Base-by-base conservation (phyloP, 2,888 invertebrate genomes). In the Ophion slaviceki region DNA sequence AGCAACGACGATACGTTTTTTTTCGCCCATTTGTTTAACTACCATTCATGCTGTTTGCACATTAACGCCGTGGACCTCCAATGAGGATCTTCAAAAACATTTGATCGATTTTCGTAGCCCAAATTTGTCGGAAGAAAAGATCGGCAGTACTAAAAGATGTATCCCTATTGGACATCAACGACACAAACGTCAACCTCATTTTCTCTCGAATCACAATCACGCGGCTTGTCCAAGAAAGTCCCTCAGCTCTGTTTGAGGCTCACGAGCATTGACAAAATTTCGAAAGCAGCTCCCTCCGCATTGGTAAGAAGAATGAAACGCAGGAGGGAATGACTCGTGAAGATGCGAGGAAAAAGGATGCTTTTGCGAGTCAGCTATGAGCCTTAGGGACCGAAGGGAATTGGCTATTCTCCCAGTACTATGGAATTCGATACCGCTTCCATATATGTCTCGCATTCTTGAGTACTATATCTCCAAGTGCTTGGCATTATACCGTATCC, bases 401-500 rank as follows among this genome's bases (percentile, higher is more conserved):
- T 84, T 84, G 74, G 36, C 53, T n/a, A 47, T 17, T 6, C 47
- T 28, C 66, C 14, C 28, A 28, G 24, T 59, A 57, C 40, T 40
- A 72, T 59, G 80, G 76, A 79, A 85, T 71, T 79, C 70, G 71
- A 85, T 79, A 79, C 78, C 59, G 32, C 53, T 10, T n/a, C 17
- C 61, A 53, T 74, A 53, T 28, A 80, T 75, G 10, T 57, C 70
- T 80, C 24, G 17, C 53, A 53, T 59, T 68, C 57, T 40, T n/a
- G 47, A 64, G 81, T 57, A 68, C 57, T 11, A 47, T 36, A 68
- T 53, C 53, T 7, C 45, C 80, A 70, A 62, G 71, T 62, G 82
- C 62, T 57, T n/a, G 59, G 61, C 61, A 85, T 81, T 59, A 81
- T 85, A 75, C 57, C 68, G 57, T 79, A 76, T 80, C 71, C 80